These are phyloP conservation scores for Zosterops lateralis DNA, from an alignment of 2,113 vertebrate species.

Conservation along the genomic window DNA sequence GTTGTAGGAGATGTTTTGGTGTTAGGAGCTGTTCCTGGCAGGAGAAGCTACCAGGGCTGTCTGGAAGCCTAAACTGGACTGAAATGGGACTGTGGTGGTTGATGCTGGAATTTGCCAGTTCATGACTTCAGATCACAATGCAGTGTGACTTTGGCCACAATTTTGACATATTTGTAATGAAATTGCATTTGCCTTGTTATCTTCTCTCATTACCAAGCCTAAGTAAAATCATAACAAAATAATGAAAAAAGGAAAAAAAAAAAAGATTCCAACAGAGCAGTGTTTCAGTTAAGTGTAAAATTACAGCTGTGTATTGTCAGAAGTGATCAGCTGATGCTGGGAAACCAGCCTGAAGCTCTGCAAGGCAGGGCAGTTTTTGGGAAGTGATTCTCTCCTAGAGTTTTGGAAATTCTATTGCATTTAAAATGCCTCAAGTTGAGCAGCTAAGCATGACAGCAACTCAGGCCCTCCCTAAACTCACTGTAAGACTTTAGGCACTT, in stretches of 20 bases:
- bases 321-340: background rate
- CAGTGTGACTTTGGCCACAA: background rate
- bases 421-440: background rate
- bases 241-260: background rate
- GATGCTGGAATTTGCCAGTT: background rate
- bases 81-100: background rate
- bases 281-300: background rate
- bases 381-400: background rate
- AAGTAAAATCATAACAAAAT: background rate
- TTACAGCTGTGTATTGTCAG: background rate
- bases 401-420: background rate
- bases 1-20: background rate
- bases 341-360: background rate
- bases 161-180: background rate
- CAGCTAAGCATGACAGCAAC: background rate
- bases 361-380: background rate
- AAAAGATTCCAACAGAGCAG: background rate
- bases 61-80: background rate
- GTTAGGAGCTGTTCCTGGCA: background rate
- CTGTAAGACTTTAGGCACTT: background rate
- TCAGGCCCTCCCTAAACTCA: background rate
- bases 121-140: background rate
- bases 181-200: background rate
- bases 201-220: background rate
- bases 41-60: background rate